Conservation (phyloP, 2,113 vertebrate species). For the Nibea coibor region DNA sequence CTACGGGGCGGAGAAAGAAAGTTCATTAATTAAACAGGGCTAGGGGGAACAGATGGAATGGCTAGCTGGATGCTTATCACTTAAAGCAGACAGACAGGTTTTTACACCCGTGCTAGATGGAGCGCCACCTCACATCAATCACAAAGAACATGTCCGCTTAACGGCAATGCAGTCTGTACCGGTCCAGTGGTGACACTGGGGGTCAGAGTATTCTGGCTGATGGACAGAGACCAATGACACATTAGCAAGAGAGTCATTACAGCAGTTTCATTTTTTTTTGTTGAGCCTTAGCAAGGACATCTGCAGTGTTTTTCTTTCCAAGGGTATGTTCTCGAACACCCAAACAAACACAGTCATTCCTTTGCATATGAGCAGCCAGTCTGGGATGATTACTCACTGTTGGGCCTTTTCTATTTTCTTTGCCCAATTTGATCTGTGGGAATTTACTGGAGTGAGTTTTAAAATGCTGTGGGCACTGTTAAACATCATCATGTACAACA, state of each 20-base stretch:
- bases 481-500: neutral
- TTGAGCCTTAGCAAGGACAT: neutral
- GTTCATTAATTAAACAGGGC: conserved; percentile 98
- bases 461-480: neutral
- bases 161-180: conserved; percentile 51
- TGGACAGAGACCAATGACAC: conserved; percentile 16
- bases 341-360: conserved; percentile 17
- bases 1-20: conserved; percentile 87
- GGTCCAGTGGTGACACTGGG: conserved; percentile 25
- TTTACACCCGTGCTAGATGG: conserved; percentile 62
- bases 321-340: neutral
- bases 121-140: conserved; percentile 76
- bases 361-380: conserved; percentile 25
- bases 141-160: conserved; percentile 62
- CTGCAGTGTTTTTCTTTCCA: neutral
- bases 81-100: conserved; percentile 89
- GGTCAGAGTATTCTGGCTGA: conserved; percentile 32
- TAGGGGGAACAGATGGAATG: conserved; percentile 94
- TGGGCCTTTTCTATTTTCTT: neutral
- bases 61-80: conserved; percentile 94
- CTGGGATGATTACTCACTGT: conserved; percentile 4
- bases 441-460: conserved; percentile 7
- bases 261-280: neutral
- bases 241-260: neutral
- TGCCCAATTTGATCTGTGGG: conserved; percentile 5